These are phyloP conservation scores for Lophius piscatorius DNA, from an alignment of 2,113 vertebrate genomes.

Conservation along the genomic window DNA sequence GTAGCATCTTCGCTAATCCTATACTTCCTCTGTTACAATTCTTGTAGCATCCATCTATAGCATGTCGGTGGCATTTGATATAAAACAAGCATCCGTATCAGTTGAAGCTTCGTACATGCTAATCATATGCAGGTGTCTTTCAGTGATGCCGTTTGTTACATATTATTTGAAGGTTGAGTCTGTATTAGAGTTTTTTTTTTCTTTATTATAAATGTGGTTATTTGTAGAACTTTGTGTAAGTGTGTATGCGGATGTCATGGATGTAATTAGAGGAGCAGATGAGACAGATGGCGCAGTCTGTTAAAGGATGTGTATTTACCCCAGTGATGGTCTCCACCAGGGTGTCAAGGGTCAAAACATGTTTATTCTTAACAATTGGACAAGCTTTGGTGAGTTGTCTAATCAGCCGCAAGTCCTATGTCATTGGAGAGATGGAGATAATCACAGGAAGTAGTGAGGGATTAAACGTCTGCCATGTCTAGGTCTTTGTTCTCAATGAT, in stretches of 20 bases:
- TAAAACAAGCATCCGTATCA: no score
- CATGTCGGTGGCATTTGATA: no score
- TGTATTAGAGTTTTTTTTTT: neutral
- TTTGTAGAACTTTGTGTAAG: neutral
- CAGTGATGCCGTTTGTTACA: neutral
- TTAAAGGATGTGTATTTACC: conserved; percentile 36
- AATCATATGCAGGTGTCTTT: conserved; percentile 15
- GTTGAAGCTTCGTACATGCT: neutral
- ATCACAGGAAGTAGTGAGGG: conserved; percentile 25
- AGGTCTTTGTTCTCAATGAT: conserved; percentile 21
- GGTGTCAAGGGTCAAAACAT: conserved; percentile 14
- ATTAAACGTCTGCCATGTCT: conserved; percentile 18
- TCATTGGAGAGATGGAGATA: no score
- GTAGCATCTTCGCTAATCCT: conserved; percentile 62
- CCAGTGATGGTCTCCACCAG: neutral
- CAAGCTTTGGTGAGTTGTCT: no score
- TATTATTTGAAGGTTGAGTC: neutral
- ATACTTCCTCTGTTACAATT: conserved; percentile 29
- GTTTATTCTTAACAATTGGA: neutral
- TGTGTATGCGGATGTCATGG: neutral
- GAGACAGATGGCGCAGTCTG: conserved; percentile 31
- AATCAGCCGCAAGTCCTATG: no score
- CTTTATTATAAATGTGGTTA: neutral
- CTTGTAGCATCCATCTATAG: conserved; percentile 17
- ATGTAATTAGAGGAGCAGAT: conserved; percentile 7